phyloP scores from a whole-genome alignment of 2,888 invertebrate genomes.

The Napeogenes inachia region DNA sequence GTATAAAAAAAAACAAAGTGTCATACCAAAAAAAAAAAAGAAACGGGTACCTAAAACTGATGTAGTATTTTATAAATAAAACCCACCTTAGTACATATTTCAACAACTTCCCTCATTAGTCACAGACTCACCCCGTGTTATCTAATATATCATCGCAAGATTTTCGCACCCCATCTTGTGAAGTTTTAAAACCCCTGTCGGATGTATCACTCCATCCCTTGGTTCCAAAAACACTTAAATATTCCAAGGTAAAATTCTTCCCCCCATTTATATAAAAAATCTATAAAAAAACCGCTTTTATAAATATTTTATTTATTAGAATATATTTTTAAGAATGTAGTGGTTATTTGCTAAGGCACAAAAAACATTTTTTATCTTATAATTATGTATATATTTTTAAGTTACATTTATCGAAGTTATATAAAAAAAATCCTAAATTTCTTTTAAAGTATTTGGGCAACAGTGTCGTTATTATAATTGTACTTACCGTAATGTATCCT shows the following conservation, averaged over 20 bases:
- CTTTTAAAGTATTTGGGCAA: no score
- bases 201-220: slow-evolving; percentile 41
- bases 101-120: slow-evolving; percentile 30
- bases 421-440: background rate
- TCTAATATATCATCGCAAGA: slow-evolving; percentile 49
- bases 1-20: no score
- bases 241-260: background rate
- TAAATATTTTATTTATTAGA: no score
- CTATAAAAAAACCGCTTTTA: no score
- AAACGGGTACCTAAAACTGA: no score
- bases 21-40: no score
- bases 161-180: slow-evolving; percentile 48
- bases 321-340: no score
- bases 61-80: background rate
- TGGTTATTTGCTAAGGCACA: no score
- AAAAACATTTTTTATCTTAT: no score
- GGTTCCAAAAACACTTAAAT: slow-evolving; percentile 10
- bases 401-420: background rate
- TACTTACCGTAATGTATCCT: background rate
- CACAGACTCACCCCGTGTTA: slow-evolving; percentile 23
- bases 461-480: background rate
- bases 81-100: slow-evolving; percentile 4
- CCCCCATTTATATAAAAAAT: no score
- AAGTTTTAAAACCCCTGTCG: slow-evolving; percentile 39
- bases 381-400: no score